Evolutionary conservation across 2,888 invertebrate genomes (phyloP).

Genomic region (Cephus runcator): DNA sequence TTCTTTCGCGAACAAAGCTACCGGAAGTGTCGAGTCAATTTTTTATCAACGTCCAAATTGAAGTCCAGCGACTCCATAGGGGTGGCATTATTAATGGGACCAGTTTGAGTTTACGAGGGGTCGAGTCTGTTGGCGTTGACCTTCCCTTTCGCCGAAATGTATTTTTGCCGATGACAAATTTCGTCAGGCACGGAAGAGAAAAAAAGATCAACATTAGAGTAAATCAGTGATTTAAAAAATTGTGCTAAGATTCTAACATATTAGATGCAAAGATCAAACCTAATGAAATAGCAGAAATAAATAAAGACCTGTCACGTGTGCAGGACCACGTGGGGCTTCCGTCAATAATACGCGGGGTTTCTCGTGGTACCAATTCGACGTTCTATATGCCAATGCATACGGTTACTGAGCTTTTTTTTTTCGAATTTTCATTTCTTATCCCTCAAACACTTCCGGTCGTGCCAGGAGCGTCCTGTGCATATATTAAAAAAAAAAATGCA

Average conservation of each 20-base stretch:
- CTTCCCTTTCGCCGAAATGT: background rate
- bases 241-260: background rate
- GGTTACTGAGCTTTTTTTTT: background rate
- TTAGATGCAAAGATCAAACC: background rate
- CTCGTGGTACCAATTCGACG: background rate
- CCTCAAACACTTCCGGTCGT: background rate
- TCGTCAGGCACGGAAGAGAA: background rate
- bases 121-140: background rate
- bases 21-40: background rate
- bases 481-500: conserved; percentile 5
- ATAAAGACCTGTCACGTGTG: background rate
- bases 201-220: background rate
- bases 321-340: background rate
- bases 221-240: background rate
- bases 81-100: background rate
- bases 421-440: no score
- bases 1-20: background rate
- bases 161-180: background rate
- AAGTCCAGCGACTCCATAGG: background rate
- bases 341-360: background rate
- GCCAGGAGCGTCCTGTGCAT: background rate
- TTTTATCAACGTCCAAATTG: background rate
- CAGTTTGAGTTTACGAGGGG: background rate
- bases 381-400: background rate
- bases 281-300: background rate